Percentiles rank a stretch among this genome's conserved stretches.
Conservation (phyloP, 1,140 invertebrate species). For the Samia ricini region DNA sequence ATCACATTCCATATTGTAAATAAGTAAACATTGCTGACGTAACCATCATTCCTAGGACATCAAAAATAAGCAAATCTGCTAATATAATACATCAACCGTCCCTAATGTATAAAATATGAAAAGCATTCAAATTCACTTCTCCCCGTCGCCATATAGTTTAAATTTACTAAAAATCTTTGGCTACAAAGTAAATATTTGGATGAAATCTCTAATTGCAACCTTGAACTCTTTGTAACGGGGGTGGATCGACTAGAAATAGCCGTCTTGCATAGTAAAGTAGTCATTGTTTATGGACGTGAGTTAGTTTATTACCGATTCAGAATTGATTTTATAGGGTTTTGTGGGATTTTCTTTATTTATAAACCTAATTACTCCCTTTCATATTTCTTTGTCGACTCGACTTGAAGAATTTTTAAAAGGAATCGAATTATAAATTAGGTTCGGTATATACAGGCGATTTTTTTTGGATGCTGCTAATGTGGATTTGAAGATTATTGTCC, state of each 20-base stretch:
- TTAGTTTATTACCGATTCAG: neutral
- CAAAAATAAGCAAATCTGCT: no score
- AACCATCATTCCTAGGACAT: no score
- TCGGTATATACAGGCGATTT: no score
- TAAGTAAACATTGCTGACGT: no score
- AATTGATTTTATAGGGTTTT: neutral
- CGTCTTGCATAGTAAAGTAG: neutral
- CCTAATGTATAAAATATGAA: neutral
- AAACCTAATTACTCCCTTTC: neutral
- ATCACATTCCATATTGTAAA: no score
- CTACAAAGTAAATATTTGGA: slow-evolving; percentile 23
- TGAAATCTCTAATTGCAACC: slow-evolving; percentile 5
- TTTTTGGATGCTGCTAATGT: no score
- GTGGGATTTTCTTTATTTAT: neutral
- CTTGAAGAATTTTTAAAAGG: no score
- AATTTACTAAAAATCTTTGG: neutral
- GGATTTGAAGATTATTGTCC: no score
- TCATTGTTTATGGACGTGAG: neutral
- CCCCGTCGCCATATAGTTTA: neutral
- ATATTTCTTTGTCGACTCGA: no score
- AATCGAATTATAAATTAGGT: no score
- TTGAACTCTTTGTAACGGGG: slow-evolving; percentile 7
- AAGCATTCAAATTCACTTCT: neutral
- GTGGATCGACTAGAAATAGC: slow-evolving; percentile 1
- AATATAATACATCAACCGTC: no score